Conservation (phyloP, 2,888 invertebrate species). For the Deilephila porcellus region DNA sequence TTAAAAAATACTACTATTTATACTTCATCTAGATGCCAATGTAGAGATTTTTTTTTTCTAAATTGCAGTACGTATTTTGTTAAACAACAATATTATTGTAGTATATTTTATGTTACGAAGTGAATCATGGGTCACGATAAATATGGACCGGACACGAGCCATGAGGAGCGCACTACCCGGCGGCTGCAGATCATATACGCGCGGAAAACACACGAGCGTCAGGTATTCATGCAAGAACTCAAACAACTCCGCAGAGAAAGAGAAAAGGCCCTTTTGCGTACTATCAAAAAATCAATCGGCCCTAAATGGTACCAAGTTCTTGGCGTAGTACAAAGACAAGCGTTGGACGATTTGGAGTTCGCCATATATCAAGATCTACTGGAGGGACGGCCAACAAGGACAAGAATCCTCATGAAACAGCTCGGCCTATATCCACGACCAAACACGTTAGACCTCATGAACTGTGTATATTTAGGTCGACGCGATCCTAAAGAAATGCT, state of each 20-base stretch:
- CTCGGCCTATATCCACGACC: slow-evolving; percentile 69
- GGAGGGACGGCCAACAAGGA: slow-evolving; percentile 65
- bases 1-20: neutral
- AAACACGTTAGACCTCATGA: slow-evolving; percentile 60
- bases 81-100: slow-evolving; percentile 1
- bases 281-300: slow-evolving; percentile 57
- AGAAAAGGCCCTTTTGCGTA: slow-evolving; percentile 48
- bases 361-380: slow-evolving; percentile 72
- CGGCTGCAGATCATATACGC: slow-evolving; percentile 63
- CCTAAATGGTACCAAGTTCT: slow-evolving; percentile 76
- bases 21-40: neutral
- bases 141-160: slow-evolving; percentile 52
- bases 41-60: slow-evolving; percentile 52
- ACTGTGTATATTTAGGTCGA: slow-evolving; percentile 60
- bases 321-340: slow-evolving; percentile 65
- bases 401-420: slow-evolving; percentile 53
- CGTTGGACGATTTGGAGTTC: slow-evolving; percentile 60
- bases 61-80: slow-evolving; percentile 55
- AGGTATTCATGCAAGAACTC: slow-evolving; percentile 73
- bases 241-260: slow-evolving; percentile 56
- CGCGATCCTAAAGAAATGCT: slow-evolving; percentile 72
- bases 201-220: slow-evolving; percentile 61
- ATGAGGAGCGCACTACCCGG: slow-evolving; percentile 52
- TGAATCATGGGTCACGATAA: slow-evolving; percentile 52
- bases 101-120: slow-evolving; percentile 22